Base-by-base conservation (phyloP, 2,113 vertebrate genomes). In the Calidris pygmaea region DNA sequence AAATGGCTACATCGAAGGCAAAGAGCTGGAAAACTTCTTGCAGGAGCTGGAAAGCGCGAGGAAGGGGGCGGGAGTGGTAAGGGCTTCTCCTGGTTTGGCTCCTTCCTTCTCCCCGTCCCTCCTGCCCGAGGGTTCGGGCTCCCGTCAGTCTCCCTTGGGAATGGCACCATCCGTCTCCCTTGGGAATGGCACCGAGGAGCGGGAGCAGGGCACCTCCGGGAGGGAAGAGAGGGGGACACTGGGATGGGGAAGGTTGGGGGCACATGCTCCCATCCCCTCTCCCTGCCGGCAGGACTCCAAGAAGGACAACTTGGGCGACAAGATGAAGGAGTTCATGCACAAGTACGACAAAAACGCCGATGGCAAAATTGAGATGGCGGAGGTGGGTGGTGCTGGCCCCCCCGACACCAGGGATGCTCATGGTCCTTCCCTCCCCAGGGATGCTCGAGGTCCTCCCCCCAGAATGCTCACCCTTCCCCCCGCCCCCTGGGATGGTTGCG, bases 1-100 rank as follows among this genome's bases (percentile, higher is more conserved):
- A 93, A 99, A 99, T 97, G 99, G 99, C 67, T 99, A 99, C 97
- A 99, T 99, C 16, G 99, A 99, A 98, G 99, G 99, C 37, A 99
- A 99, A 97, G 99, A 99, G 96, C 98, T 99, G 97, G 99, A 99
- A 97, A 99, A 99, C 97, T 99, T 99, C 97, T 99, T 99, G 97
- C 98, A 97, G 95, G 99, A 99, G 97, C 95, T 99, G 98, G 99
- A 99, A 97, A 97, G 96, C 12, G 99, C 99, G 16, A 98, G 99
- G 94, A 99, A 98, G 98, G 99, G 99, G 83, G 98, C 99, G 8
- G 99, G 99, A 39, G 98, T 99, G 99, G 99, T 99, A 98, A 99
- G 99, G 87, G 14, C 21, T 30, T 53, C 59, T 47, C 26, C 7
- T 72, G 68, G n/a, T 34, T 93, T 73, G 62, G 17, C 18, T 74